Base-by-base conservation (phyloP, 2,797 vertebrate genomes). In the Gallirallus australis region DNA sequence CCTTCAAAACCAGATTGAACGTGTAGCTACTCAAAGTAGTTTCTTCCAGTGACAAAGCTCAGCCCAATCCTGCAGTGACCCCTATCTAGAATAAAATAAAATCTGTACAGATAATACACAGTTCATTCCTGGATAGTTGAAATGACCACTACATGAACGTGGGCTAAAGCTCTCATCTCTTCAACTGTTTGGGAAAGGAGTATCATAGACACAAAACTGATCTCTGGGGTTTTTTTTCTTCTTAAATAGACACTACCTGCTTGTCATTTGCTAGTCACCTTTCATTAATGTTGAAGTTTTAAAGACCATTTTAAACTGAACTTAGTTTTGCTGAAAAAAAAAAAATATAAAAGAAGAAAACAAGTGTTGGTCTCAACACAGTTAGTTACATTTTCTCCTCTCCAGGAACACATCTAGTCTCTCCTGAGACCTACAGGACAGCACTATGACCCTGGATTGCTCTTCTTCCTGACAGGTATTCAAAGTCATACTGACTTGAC, bases 341-440 rank as follows among this genome's bases (percentile, higher is more conserved):
- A 63, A 66, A 47, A 42, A 65, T 70, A 52, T 56, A 11, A 12
- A 24, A 23, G 4, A 2, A 3, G 20, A 68, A 91, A 86, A 40
- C 45, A 80, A 71, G 56, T 56, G 48, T 81, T 93, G 76, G 69
- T 92, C 84, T 95, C 73, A 54, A 35, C 56, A 57, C 39, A 92
- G 77, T 88, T 89, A 84, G 65, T 73, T 90, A 96, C 63, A 81
- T 96, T 96, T 95, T 88, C 86, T 94, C 78, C 75, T 83, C 70
- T 78, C 53, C 6, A 6, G 52, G 86, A 89, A 95, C 71, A 57
- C 82, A 95, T 84, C 75, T 50, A 56, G 33, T 90, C 63, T 86
- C 92, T 82, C 88, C 86, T 61, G 59, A 97, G 96, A 96, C 69
- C 25, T n/a, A 94, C 72, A 18, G 69, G 56, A 27, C 64, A 83